Base-by-base conservation (phyloP, 2,888 invertebrate genomes). In the Andrena praecox region DNA sequence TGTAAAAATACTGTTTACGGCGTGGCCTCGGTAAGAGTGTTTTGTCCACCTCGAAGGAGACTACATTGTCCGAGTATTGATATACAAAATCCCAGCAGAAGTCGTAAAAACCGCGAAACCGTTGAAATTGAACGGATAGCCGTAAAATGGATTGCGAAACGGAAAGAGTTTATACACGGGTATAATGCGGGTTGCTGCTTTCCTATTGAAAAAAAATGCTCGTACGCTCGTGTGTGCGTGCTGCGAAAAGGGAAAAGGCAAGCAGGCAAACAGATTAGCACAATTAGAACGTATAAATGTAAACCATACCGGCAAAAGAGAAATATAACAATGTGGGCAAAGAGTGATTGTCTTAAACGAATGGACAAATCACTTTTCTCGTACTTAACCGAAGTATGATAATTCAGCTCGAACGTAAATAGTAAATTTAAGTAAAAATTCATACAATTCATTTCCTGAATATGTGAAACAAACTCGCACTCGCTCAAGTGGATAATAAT, bases 81-180 rank as follows among this genome's bases (percentile, higher is more conserved):
- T 48, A 42, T 42, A 56, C 12, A 62, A 35, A 35, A 73, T 52
- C 12, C 42, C 50, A 20, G n/a, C 20, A 12, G 54, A 10, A 31
- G 7, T 8, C 27, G n/a, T 31, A 42, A 69, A 77, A 68, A 60
- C 64, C 42, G 66, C 48, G 70, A 72, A 74, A 77, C 67, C 73
- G 59, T 50, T 27, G 74, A 78, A 82, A 68, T 64, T 60, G 83
- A 78, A 78, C 74, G 83, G 74, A 82, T 64, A 60, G 62, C 16
- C 68, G 60, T 31, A 48, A 63, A 56, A 31, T 62, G 4, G 27
- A 68, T 82, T 84, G 56, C 78, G 64, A 70, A 84, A 72, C 42
- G 24, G 59, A 50, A 67, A 56, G 67, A 66, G 60, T 78, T 82
- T 69, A 52, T 66, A 56, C 52, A 33, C 42, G 42, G 10, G 56